Percentiles rank a stretch among this genome's conserved stretches.
Evolutionary conservation across 1,140 invertebrate species (phyloP).

Genomic region (Drosophila orosa): DNA sequence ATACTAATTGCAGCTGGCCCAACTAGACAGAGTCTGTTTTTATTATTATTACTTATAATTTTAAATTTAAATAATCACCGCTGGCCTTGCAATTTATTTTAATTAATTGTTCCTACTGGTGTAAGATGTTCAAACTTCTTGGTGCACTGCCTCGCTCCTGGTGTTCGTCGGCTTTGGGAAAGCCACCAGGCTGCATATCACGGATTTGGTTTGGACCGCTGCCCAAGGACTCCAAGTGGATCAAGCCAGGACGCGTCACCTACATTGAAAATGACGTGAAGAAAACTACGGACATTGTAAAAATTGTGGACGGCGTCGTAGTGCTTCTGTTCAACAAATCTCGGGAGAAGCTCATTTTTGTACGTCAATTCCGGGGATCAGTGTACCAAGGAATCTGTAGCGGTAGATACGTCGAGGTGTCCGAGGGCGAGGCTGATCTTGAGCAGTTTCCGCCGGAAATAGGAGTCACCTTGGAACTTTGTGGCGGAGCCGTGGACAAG

Average conservation of each 20-base stretch:
- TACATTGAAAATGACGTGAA: constrained; percentile 87
- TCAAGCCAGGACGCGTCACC: constrained; percentile 88
- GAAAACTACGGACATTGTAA: constrained; percentile 88
- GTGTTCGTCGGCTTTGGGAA: background rate
- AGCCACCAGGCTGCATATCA: constrained; percentile 85
- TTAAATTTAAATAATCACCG: background rate
- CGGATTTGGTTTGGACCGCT: constrained; percentile 86
- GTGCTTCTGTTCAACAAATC: constrained; percentile 93
- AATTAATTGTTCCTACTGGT: too few species aligned
- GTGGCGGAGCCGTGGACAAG: constrained; percentile 97
- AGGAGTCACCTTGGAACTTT: constrained; percentile 95
- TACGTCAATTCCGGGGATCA: constrained; percentile 96
- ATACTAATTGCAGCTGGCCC: background rate
- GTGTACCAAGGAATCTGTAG: constrained; percentile 86
- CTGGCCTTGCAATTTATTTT: background rate
- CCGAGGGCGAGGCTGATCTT: constrained; percentile 87
- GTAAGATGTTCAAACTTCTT: constrained; percentile 4
- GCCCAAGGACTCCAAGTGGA: constrained; percentile 87
- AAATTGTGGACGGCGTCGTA: constrained; percentile 90
- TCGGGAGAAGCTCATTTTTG: constrained; percentile 91
- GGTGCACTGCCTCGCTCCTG: background rate
- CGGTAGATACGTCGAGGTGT: constrained; percentile 84
- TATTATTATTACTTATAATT: background rate
- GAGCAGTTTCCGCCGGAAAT: constrained; percentile 89
- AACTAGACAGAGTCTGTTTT: background rate